Conservation (phyloP, 2,888 invertebrate species). For the Ichneumoninae sp. region DNA sequence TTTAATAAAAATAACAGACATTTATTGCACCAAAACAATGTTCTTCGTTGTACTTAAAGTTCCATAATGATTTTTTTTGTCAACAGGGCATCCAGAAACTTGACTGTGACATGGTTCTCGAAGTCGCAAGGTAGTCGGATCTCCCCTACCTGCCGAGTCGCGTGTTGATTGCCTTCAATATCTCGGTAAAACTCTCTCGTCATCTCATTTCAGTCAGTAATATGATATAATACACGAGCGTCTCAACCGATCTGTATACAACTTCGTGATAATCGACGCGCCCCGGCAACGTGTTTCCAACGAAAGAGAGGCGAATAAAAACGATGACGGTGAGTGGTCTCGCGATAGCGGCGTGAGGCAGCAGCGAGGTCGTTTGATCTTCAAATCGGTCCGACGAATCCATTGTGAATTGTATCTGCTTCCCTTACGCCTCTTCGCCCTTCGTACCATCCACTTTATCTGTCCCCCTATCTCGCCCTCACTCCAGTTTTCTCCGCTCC, state of each 20-base stretch:
- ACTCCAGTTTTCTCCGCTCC: constrained; percentile 46
- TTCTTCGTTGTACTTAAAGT: background rate
- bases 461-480: constrained; percentile 60
- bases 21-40: background rate
- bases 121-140: too few relatives aligned
- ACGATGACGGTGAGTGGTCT: constrained; percentile 13
- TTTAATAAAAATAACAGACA: background rate
- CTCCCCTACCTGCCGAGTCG: background rate
- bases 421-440: constrained; percentile 76
- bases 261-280: constrained; percentile 32
- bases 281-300: constrained; percentile 3
- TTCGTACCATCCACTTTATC: constrained; percentile 55
- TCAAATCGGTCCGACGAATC: constrained; percentile 82
- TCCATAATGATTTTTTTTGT: background rate
- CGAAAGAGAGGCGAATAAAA: background rate
- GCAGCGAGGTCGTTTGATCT: constrained; percentile 81
- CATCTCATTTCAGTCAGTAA: background rate
- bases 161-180: constrained; percentile 16
- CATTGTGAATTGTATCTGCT: constrained; percentile 83
- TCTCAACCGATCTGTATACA: background rate
- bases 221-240: background rate
- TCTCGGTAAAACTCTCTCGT: background rate
- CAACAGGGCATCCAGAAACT: background rate
- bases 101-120: background rate
- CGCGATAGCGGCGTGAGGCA: constrained; percentile 29